A percentile compares a stretch with the other conserved stretches of the same genome.
phyloP scores from a whole-genome alignment of 35 echinoderm and acorn worm species.

The Lytechinus pictus region DNA sequence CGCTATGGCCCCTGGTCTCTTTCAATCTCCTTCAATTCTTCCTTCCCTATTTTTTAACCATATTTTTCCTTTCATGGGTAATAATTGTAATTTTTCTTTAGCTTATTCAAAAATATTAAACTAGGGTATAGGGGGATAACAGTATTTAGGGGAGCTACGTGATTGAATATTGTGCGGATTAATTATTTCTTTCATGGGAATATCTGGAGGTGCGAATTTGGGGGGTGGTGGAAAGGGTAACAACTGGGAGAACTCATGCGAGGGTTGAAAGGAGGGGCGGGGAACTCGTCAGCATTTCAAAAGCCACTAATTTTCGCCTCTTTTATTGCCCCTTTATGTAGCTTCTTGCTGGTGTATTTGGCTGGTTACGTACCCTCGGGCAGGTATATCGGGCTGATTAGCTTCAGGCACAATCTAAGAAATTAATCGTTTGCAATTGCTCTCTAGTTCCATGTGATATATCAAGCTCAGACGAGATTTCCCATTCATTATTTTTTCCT shows the following conservation, averaged over 20 bases:
- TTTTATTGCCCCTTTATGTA: neutral
- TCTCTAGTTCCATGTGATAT: constrained; percentile 21
- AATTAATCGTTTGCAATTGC: neutral
- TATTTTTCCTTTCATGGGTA: constrained; percentile 13
- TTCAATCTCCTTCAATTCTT: neutral
- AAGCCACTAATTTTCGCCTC: constrained; percentile 30
- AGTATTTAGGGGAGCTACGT: neutral
- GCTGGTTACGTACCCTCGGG: neutral
- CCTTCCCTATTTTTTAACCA: neutral
- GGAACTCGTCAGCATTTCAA: constrained; percentile 31
- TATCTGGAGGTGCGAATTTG: constrained; percentile 34
- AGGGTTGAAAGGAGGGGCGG: constrained; percentile 11
- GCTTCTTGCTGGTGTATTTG: neutral
- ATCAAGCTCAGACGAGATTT: constrained; percentile 23
- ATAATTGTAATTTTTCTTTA: constrained; percentile 21
- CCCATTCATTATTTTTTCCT: neutral
- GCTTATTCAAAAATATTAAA: neutral
- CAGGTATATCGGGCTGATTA: constrained; percentile 19
- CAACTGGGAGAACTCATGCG: constrained; percentile 31
- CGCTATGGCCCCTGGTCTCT: neutral
- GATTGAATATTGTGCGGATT: neutral
- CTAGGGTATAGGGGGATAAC: neutral
- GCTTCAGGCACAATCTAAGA: neutral
- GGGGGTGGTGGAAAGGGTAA: neutral
- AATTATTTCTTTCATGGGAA: neutral